phyloP scores from a whole-genome alignment of 2,888 invertebrate species.

The Neoitamus cyanurus region DNA sequence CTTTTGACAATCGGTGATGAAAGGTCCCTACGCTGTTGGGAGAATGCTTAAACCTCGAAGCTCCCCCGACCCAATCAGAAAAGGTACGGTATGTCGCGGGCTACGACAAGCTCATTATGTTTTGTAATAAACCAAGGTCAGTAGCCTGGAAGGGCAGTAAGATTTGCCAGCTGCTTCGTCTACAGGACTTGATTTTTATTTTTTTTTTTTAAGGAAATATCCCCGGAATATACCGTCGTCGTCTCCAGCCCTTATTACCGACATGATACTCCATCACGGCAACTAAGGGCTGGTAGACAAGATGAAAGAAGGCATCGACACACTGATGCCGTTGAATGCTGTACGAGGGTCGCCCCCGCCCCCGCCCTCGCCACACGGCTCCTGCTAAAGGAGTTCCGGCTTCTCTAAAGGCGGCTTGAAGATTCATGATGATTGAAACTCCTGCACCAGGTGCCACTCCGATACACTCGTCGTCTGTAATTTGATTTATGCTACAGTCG shows the following conservation, averaged over 20 bases:
- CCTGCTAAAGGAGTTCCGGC: not conserved
- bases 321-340: not conserved
- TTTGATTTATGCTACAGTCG: slow-evolving; percentile 8
- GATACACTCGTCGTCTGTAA: slow-evolving; percentile 8
- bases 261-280: not conserved
- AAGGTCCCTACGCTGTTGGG: not conserved
- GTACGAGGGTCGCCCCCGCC: not conserved
- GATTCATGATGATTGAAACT: slow-evolving; percentile 24
- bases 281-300: not conserved
- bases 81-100: not conserved
- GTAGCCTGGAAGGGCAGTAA: not conserved
- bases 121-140: not conserved
- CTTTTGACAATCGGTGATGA: slow-evolving; percentile 28
- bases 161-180: not conserved
- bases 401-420: not conserved
- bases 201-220: not conserved
- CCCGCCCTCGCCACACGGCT: not conserved
- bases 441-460: slow-evolving; percentile 6
- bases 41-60: not conserved
- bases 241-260: not conserved
- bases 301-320: slow-evolving; percentile 5
- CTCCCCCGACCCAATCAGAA: not conserved
- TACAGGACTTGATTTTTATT: not conserved
- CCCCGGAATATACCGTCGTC: not conserved
- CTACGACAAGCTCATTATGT: not conserved